Evolutionary conservation across 2,113 vertebrate genomes (phyloP), one percentile per base, ranked within the genome.

Genomic region (Cyanocitta stelleri): DNA sequence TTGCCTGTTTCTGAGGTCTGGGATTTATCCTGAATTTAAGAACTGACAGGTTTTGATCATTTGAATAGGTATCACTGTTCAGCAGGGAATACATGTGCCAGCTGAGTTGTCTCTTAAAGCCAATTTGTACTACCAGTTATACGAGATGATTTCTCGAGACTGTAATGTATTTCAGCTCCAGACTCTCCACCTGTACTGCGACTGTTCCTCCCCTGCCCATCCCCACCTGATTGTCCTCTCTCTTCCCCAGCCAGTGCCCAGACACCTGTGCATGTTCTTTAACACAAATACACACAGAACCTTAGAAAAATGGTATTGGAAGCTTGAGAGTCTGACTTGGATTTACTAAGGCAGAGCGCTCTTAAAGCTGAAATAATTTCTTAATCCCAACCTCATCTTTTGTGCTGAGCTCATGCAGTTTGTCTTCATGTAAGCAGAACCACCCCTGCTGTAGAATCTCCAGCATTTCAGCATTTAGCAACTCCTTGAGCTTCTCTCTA

Each of bases 1-100:
- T 97, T 96, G 48, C 86, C 85, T 96, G 49, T 97, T 95, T 97
- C 95, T 94, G 77, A 97, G 95, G 94, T 81, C 96, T 98, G 94
- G 90, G 96, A 98, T 96, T 97, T 97, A 95, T 96, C 91, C 81
- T 96, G 95, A 97, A 92, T 98, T 98, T 96, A 93, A 97, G 96
- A 97, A 95, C 52, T 95, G 94, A 85, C 92, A 95, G 92, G 86
- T 98, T 98, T 98, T 98, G 96, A 98, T 98, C 96, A 97, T 97
- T 97, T 97, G 94, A 97, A 96, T 98, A 97, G 96, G 94, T 97
- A 97, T 97, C 96, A 78, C 72, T 73, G 85, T 97, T 97, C 97
- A 97, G 74, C 21, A 3, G 98, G 97, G 97, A 98, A 97, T 97
- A 96, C 93, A 94, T 79, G 68, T 85, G 87, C 95, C 96, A 95